Base-by-base conservation (phyloP, 1,140 invertebrate species). In the Kradibia gibbosae region DNA sequence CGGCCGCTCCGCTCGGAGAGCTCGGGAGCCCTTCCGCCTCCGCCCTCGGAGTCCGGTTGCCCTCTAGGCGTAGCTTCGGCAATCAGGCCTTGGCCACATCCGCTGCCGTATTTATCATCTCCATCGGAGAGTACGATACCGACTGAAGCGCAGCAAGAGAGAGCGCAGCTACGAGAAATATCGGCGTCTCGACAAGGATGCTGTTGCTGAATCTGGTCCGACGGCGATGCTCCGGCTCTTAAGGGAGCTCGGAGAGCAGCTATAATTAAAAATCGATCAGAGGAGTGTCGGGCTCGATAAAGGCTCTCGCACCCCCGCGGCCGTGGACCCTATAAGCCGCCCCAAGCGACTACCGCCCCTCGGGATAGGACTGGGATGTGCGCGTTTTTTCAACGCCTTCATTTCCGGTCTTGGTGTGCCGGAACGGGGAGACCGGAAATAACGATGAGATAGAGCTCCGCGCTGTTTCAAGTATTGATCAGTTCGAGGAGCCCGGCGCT, bases 391-490 rank as follows among this genome's bases (percentile, higher is more conserved):
- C 88, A 87, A 87, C 88, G 88, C 86, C 85, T 89, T 90, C 88
- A 89, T 90, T 90, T 90, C 89, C 88, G 87, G 48, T 50, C 17
- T 22, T 8, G 71, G 3, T 5, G 13, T 17, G 5, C 13, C 28
- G 45, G 48, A 31, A 31, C 4, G 83, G 87, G 79, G 82, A 86
- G 84, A 86, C 85, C 88, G 88, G 88, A 89, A 89, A 89, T 89
- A 89, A 84, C 88, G 83, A 86, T 86, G 87, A 57, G 65, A 89
- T 89, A 89, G 86, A 77, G 65, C 67, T 5, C 86, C 87, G 84
- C 86, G 86, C 86, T 89, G 89, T 89, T 89, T 89, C 88, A 88
- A 88, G 89, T 90, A 90, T 90, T 90, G 89, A 90, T 90, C 89
- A 90, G 89, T 90, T 89, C 86, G 85, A 80, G 81, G 48, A 78